These are phyloP conservation scores for Lichenostomus cassidix DNA, from an alignment of 2,113 vertebrate species.

Conservation along the genomic window DNA sequence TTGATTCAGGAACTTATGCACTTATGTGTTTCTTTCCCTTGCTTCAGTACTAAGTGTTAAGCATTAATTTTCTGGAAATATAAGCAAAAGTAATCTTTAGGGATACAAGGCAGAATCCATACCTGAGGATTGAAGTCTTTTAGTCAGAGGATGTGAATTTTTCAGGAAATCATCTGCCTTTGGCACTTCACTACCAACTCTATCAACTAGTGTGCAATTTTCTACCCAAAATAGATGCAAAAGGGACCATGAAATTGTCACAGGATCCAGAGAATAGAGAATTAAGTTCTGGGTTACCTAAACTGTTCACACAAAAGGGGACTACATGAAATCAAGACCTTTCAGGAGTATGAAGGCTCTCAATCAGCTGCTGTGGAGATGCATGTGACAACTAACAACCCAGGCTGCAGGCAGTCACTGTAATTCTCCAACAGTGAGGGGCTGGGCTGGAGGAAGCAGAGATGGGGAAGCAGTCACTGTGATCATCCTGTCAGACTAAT, in stretches of 20 bases:
- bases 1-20: background rate
- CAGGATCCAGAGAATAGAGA: background rate
- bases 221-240: background rate
- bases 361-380: background rate
- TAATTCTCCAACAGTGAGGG: background rate
- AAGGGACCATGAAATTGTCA: background rate
- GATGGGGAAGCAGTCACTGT: background rate
- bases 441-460: background rate
- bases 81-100: background rate
- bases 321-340: slow-evolving; percentile 1
- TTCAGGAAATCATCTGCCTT: slow-evolving; percentile 11
- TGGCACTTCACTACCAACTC: background rate
- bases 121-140: background rate
- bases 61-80: background rate
- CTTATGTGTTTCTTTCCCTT: background rate
- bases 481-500: background rate
- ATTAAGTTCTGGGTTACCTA: background rate
- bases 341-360: background rate
- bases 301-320: background rate
- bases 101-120: background rate
- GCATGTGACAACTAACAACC: background rate
- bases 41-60: background rate
- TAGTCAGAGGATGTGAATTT: slow-evolving; percentile 6
- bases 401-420: background rate
- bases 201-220: background rate